Evolutionary conservation across 2,888 invertebrate genomes (phyloP), one percentile per base, ranked within the genome.

Genomic region (Trisateles emortualis): DNA sequence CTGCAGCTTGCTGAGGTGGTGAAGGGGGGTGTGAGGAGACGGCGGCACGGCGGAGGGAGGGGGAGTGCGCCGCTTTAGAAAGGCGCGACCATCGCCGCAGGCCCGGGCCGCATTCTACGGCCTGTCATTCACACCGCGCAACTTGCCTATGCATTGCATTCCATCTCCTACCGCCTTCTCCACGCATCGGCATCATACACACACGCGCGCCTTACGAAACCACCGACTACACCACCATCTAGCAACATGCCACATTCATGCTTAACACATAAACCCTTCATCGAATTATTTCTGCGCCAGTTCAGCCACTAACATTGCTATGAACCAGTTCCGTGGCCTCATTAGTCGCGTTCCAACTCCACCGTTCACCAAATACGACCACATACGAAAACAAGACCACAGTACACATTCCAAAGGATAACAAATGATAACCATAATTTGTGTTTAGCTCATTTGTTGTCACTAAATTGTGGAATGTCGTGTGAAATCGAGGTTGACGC

Each of bases 401-500:
- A 81, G 82, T 78, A 77, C 72, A 79, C 83, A 88, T 88, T 84
- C 88, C 87, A 75, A 81, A 86, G 90, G 85, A 90, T 90, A 90
- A 90, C 88, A 88, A 86, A 90, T 88, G 88, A 90, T 90, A 90
- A 90, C 88, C 88, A 88, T 90, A 89, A 89, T 90, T 90, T 90
- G 86, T 91, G 92, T 92, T 90, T 90, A 88, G 90, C 86, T 88
- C 91, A 92, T 90, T 92, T 93, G 92, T 93, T 92, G 93, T 92
- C 91, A 93, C 91, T 90, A 88, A 93, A 93, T 90, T 90, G 88
- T 92, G 92, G 93, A 93, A 93, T 93, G 93, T 90, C 90, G 93
- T 93, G 93, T 93, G 93, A 93, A 93, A 93, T 93, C 93, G 92
- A 90, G 83, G 79, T 78, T 74, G 85, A 83, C 87, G 88, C 86